A percentile compares a stretch with the other conserved stretches of the same genome.
Evolutionary conservation across 2,888 invertebrate genomes (phyloP).

Genomic region (Eupithecia inturbata): DNA sequence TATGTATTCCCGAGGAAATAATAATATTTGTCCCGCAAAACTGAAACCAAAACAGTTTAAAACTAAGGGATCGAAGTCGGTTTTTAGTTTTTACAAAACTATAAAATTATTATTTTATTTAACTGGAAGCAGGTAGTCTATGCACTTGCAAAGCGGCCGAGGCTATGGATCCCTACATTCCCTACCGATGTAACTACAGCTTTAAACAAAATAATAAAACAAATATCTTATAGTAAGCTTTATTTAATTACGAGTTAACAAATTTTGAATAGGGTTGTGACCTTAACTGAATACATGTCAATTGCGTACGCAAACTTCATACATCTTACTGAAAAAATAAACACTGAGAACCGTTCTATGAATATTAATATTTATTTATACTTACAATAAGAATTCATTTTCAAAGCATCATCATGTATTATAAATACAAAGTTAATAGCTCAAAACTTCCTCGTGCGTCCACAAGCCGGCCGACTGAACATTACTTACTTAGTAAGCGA

Average conservation of each 20-base stretch:
- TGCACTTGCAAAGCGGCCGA: too few species aligned
- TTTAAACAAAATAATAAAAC: constrained; percentile 68
- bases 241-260: constrained; percentile 85
- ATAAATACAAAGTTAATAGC: constrained; percentile 80
- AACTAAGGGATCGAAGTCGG: too few species aligned
- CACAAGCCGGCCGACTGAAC: constrained; percentile 74
- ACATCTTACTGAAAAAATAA: constrained; percentile 81
- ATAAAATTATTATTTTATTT: too few species aligned
- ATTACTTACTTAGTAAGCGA: constrained; percentile 80
- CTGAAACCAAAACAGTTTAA: too few species aligned
- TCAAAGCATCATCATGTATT: constrained; percentile 80
- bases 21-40: too few species aligned
- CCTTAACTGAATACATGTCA: constrained; percentile 83
- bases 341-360: constrained; percentile 82
- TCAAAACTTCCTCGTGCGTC: constrained; percentile 72
- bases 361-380: constrained; percentile 82
- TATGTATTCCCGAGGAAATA: too few species aligned
- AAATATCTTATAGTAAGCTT: constrained; percentile 83
- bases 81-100: too few species aligned
- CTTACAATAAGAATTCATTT: constrained; percentile 83
- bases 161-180: neutral
- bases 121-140: neutral
- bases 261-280: constrained; percentile 84
- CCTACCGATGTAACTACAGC: neutral
- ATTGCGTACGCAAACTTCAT: constrained; percentile 76